These are phyloP conservation scores for Glyptemys insculpta DNA, from an alignment of 2,797 vertebrate species.

Conservation along the genomic window DNA sequence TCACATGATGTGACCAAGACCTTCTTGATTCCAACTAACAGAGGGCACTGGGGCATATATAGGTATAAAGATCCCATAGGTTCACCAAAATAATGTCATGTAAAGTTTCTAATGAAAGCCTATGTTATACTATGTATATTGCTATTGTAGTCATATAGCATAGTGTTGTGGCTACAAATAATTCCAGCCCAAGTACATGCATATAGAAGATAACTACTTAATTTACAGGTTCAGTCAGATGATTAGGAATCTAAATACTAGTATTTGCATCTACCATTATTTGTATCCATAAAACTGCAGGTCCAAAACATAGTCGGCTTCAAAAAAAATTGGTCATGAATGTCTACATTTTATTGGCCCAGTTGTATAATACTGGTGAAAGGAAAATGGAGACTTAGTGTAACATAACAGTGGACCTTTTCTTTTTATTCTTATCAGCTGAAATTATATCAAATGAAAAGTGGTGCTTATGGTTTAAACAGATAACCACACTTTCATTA, in stretches of 20 bases:
- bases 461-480: accelerated
- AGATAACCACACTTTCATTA: neutral
- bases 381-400: neutral
- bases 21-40: neutral
- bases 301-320: slow-evolving; percentile 14
- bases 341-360: neutral
- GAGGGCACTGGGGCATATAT: neutral
- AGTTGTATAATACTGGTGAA: accelerated
- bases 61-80: neutral
- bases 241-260: slow-evolving; percentile 37
- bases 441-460: neutral
- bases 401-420: neutral
- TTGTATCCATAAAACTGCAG: neutral
- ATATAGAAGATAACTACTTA: neutral
- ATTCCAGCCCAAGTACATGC: slow-evolving; percentile 19
- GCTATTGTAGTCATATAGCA: slow-evolving; percentile 43
- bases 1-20: neutral
- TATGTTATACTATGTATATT: neutral
- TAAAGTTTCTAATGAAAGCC: neutral
- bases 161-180: neutral
- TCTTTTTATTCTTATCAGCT: neutral
- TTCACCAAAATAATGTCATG: neutral
- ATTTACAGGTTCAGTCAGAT: slow-evolving; percentile 53
- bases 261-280: slow-evolving; percentile 28
- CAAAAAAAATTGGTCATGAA: neutral